Base-by-base conservation (phyloP, 2,888 invertebrate genomes). In the Lasioglossum calceatum region DNA sequence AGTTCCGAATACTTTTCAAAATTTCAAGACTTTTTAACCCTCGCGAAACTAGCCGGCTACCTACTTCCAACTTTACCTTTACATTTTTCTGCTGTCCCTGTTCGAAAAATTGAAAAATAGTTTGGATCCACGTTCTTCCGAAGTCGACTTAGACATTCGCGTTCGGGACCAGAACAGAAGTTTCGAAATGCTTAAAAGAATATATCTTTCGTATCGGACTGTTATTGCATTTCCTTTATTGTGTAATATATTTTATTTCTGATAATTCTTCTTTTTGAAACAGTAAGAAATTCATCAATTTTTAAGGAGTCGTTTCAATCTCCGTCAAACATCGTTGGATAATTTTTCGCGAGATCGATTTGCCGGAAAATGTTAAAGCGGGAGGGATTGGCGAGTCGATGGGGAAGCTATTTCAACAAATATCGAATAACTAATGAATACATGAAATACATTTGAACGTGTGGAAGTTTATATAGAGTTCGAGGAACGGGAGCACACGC, bases 381-480 rank as follows among this genome's bases (percentile, higher is more conserved):
- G 14, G 61, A 75, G 12, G 39, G 39, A 70, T 39, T 39, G 39
- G 67, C 27, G 67, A 16, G 23, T 67, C 67, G 19, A 0, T 36
- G 36, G 12, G 39, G 23, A n/a, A n/a, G 23, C 10, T 23, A 70
- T 70, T 39, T 36, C 70, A 23, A 39, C 39, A 42, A 71, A 42
- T 42, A 39, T n/a, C 42, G 42, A 71, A 71, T 42, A 42, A 71
- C 39, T 42, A 71, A 71, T 42, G 71, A 42, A 71, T n/a, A 42
- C 39, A 42, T 39, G 42, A n/a, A 71, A 39, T 42, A 71, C 71
- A 39, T 39, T n/a, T 14, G 42, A 42, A 42, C 71, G 42, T 71
- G 42, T 71, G 39, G 39, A 71, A 71, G 71, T 71, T 70, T 71
- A 71, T 71, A 42, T 39, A 71, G 71, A 42, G 71, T 42, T n/a